Evolutionary conservation across 2,888 invertebrate genomes (phyloP), one percentile per base, ranked within the genome.

Genomic region (Halictus quadricinctus): DNA sequence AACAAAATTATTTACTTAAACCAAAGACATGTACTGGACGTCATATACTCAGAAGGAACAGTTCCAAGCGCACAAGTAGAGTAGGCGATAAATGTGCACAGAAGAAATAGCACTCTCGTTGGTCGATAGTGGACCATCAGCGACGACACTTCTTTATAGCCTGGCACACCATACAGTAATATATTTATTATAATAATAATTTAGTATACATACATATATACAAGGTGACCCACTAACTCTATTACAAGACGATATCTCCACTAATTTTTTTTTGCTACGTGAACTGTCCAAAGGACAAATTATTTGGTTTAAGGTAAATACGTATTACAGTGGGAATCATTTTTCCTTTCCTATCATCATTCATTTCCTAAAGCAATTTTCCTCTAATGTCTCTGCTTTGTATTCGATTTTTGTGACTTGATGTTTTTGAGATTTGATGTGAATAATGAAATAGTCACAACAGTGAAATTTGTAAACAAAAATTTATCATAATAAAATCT

Each of bases 91-190:
- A 60, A 58, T 81, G 58, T 82, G 48, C 72, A 66, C 18, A 64
- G 43, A 70, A 78, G 29, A 84, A 15, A 69, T 69, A 64, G 25
- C 60, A 84, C 25, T 70, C 43, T 72, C 25, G 13, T 5, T 58
- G n/a, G 50, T 48, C 12, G 50, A 69, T 64, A 70, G 46, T 70
- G 29, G 29, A 74, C 25, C 18, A 48, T 60, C 79, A 85, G 54
- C 76, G 18, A 60, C 73, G 21, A 54, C 48, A 76, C 73, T 72
- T 73, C 60, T 70, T 54, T 58, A 77, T 80, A 74, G 48, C 69
- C 58, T 74, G 80, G 36, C 72, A 58, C 50, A 75, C 77, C 80
- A 85, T 80, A 84, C 21, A 25, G 43, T 48, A 36, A 76, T 84
- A 15, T 72, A 18, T 58, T 41, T 15, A 69, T 58, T 48, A 29